phyloP scores from a whole-genome alignment of 2,888 invertebrate species.

The Axea sp. region DNA sequence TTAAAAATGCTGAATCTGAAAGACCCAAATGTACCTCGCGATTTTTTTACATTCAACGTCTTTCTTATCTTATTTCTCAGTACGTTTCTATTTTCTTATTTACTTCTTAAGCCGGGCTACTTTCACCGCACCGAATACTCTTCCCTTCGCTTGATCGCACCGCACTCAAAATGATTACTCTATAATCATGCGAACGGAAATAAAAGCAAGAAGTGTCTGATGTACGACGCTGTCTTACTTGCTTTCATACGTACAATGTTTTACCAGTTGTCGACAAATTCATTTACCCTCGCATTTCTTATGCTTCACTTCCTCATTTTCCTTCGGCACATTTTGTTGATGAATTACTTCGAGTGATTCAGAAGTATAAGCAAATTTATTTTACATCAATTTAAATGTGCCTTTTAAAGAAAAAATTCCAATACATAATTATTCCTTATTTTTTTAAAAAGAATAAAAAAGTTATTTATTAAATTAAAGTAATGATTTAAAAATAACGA shows the following conservation, averaged over 20 bases:
- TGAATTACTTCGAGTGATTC: slow-evolving; percentile 16
- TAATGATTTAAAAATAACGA: too few species aligned
- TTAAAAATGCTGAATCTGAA: too few species aligned
- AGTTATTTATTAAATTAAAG: too few species aligned
- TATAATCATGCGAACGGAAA: slow-evolving; percentile 59
- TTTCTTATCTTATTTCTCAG: slow-evolving; percentile 33
- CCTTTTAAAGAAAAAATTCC: too few species aligned
- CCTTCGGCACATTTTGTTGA: slow-evolving; percentile 17
- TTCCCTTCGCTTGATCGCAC: slow-evolving; percentile 59
- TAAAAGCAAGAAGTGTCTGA: slow-evolving; percentile 37
- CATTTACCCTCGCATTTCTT: slow-evolving; percentile 39
- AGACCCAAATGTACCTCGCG: slow-evolving; percentile 3
- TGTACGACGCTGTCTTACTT: slow-evolving; percentile 29
- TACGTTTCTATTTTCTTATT: slow-evolving; percentile 47
- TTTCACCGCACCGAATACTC: slow-evolving; percentile 19
- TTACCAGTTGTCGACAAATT: slow-evolving; percentile 46
- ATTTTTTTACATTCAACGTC: slow-evolving; percentile 29
- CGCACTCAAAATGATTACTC: slow-evolving; percentile 67
- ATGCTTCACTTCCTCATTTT: slow-evolving; percentile 24
- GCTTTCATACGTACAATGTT: slow-evolving; percentile 28
- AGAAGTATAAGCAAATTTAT: slow-evolving; percentile 10
- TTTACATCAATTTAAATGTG: slow-evolving; percentile 5
- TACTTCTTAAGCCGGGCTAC: slow-evolving; percentile 22
- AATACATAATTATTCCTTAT: too few species aligned
- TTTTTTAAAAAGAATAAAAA: too few species aligned